Conservation (phyloP, 2,888 invertebrate genomes). For the Gari tellinella region DNA sequence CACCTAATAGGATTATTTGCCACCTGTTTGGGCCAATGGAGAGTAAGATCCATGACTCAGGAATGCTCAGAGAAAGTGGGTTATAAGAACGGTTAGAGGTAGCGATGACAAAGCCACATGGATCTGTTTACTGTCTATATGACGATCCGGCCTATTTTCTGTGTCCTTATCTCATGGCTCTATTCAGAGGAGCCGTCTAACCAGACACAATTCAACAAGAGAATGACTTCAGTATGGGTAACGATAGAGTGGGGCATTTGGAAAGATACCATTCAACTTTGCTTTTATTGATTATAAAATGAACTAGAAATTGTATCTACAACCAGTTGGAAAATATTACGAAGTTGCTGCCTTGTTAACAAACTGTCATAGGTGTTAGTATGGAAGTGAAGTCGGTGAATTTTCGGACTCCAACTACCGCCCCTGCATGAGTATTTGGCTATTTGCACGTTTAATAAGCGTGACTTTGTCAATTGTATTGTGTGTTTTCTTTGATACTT, state of each 20-base stretch:
- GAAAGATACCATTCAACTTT: slow-evolving; percentile 3
- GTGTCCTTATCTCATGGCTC: background rate
- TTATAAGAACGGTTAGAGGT: slow-evolving; percentile 35
- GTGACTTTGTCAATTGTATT: too few species aligned
- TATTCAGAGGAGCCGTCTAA: background rate
- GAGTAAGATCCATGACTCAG: slow-evolving; percentile 18
- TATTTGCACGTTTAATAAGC: too few species aligned
- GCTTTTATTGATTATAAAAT: slow-evolving; percentile 4
- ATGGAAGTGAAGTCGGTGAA: slow-evolving; percentile 7
- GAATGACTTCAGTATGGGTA: slow-evolving; percentile 1
- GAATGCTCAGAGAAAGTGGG: slow-evolving; percentile 29
- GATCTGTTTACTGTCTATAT: slow-evolving; percentile 17
- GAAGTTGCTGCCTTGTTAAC: too few species aligned
- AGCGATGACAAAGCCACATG: slow-evolving; percentile 9
- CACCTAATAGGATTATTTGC: slow-evolving; percentile 45
- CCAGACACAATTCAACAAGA: slow-evolving; percentile 1
- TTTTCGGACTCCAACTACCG: slow-evolving; percentile 2
- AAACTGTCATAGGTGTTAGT: slow-evolving; percentile 8
- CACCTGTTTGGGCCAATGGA: slow-evolving; percentile 35
- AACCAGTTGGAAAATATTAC: too few species aligned
- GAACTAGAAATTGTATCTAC: slow-evolving; percentile 5
- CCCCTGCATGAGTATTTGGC: slow-evolving; percentile 1
- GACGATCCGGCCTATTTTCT: slow-evolving; percentile 22
- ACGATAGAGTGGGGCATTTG: slow-evolving; percentile 5
- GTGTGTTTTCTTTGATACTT: too few species aligned